These are phyloP conservation scores for Pyrrhia umbra DNA, from an alignment of 2,888 invertebrate genomes.

Conservation along the genomic window DNA sequence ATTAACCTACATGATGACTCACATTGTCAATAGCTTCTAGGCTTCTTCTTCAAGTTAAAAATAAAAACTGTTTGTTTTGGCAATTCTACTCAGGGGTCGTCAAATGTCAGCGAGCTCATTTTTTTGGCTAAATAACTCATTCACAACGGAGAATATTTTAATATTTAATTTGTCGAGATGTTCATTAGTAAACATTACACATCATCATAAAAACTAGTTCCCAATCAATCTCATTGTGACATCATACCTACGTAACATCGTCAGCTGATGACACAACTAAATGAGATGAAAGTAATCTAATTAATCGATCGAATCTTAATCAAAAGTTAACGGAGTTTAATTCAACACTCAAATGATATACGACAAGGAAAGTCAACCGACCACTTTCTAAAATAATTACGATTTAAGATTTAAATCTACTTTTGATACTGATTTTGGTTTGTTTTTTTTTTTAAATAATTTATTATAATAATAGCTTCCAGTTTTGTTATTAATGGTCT, in stretches of 20 bases:
- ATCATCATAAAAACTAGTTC: constrained; percentile 11
- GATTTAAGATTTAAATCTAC: constrained; percentile 43
- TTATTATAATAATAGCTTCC: background rate
- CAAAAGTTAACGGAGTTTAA: constrained; percentile 46
- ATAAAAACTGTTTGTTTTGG: no score
- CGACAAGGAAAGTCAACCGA: constrained; percentile 38
- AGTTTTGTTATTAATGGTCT: background rate
- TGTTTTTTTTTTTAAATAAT: no score
- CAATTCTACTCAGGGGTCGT: no score
- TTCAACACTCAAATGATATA: constrained; percentile 49
- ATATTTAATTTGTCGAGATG: background rate
- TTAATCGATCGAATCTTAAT: constrained; percentile 45
- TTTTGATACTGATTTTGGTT: constrained; percentile 17
- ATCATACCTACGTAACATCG: constrained; percentile 18
- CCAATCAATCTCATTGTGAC: background rate
- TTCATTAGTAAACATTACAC: background rate
- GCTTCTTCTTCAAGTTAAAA: no score
- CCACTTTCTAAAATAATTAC: constrained; percentile 59
- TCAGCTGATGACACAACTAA: constrained; percentile 42
- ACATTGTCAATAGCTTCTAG: no score
- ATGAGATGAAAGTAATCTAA: constrained; percentile 59
- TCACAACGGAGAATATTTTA: no score
- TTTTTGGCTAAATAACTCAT: background rate
- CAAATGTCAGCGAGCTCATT: no score
- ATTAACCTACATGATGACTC: no score